phyloP scores from a whole-genome alignment of 2,888 invertebrate species.

The Sabellastarte sp. region DNA sequence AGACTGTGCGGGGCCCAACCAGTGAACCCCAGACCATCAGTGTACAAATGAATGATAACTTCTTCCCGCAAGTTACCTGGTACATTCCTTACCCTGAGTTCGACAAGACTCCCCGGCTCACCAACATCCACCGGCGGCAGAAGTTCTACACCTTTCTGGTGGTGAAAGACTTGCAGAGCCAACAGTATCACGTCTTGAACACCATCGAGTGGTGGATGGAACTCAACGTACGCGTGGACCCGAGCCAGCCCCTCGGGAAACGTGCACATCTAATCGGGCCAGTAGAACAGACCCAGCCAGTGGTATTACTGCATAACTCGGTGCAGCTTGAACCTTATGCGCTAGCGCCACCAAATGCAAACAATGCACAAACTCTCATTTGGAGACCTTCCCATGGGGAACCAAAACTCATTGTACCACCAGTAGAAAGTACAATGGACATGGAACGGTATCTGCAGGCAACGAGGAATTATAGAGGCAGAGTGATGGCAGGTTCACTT shows the following conservation, averaged over 20 bases:
- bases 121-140: conserved; percentile 56
- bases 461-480: too few relatives aligned
- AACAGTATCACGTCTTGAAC: conserved; percentile 52
- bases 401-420: conserved; percentile 52
- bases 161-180: conserved; percentile 51
- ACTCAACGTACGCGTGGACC: conserved; percentile 54
- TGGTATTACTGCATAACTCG: conserved; percentile 10
- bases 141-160: conserved; percentile 58
- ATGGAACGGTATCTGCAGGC: conserved; percentile 9
- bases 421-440: conserved; percentile 33
- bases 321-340: conserved; percentile 13
- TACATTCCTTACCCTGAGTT: conserved; percentile 52
- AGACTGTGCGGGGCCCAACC: conserved; percentile 51
- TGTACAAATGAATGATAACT: conserved; percentile 59
- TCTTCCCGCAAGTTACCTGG: conserved; percentile 59
- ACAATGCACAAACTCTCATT: conserved; percentile 55
- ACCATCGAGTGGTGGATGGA: conserved; percentile 53
- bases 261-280: conserved; percentile 40
- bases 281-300: conserved; percentile 23
- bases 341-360: conserved; percentile 24
- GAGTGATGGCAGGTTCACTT: too few relatives aligned
- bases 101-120: conserved; percentile 50
- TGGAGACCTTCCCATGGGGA: conserved; percentile 51
- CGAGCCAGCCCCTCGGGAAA: conserved; percentile 46
- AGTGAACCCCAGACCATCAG: conserved; percentile 45